phyloP scores from a whole-genome alignment of 1,140 invertebrate species.

The Drosophila insularis region DNA sequence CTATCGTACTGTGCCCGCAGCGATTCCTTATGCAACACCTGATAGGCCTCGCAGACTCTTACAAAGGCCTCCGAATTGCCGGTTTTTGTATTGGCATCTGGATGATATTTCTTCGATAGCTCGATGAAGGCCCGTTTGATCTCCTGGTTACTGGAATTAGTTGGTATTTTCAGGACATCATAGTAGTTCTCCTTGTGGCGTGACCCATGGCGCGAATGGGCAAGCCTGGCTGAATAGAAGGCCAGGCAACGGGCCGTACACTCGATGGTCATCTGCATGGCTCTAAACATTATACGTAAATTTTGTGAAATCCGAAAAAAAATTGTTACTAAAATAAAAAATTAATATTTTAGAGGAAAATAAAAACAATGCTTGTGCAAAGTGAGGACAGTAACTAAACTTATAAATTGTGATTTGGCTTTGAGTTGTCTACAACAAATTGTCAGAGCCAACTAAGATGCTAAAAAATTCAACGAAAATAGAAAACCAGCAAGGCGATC shows the following conservation, averaged over 20 bases:
- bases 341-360: background rate
- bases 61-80: constrained; percentile 47
- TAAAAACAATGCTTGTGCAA: constrained; percentile 2
- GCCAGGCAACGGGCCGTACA: constrained; percentile 29
- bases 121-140: constrained; percentile 57
- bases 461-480: background rate
- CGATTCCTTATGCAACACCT: constrained; percentile 29
- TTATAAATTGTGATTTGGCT: background rate
- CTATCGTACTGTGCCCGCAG: constrained; percentile 29
- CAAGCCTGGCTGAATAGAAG: constrained; percentile 17
- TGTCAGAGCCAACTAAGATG: background rate
- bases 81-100: constrained; percentile 30
- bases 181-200: constrained; percentile 39
- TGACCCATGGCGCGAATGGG: background rate
- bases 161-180: constrained; percentile 54
- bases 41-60: constrained; percentile 58
- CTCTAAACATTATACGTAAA: constrained; percentile 38
- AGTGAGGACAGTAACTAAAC: constrained; percentile 12
- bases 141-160: constrained; percentile 34
- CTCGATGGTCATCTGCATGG: constrained; percentile 6
- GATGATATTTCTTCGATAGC: constrained; percentile 64
- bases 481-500: no score
- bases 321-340: constrained; percentile 1
- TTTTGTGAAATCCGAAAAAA: constrained; percentile 27
- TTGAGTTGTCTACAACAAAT: background rate